phyloP scores from a whole-genome alignment of 2,797 vertebrate species.

The Trematomus bernacchii region DNA sequence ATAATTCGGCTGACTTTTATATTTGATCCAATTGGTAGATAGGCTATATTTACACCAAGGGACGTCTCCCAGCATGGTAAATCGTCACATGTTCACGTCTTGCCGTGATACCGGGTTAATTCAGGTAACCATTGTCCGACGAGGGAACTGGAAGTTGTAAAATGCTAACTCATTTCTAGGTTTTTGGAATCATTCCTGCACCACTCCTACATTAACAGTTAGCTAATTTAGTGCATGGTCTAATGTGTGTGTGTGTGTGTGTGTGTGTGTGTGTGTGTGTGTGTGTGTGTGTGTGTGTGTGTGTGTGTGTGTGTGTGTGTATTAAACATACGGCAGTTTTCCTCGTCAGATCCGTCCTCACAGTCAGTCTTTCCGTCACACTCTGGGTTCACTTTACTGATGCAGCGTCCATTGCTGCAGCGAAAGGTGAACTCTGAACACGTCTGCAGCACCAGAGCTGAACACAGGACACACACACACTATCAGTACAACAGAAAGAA shows the following conservation, averaged over 20 bases:
- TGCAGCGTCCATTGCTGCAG: slow-evolving; percentile 84
- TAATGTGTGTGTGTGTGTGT: background rate
- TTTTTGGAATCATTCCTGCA: too few relatives aligned
- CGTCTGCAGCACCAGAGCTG: slow-evolving; percentile 64
- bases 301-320: background rate
- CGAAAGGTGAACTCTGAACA: slow-evolving; percentile 88
- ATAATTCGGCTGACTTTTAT: too few relatives aligned
- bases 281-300: background rate
- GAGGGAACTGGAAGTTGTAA: too few relatives aligned
- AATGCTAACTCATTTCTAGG: too few relatives aligned
- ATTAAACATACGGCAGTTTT: slow-evolving; percentile 84
- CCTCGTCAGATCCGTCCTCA: slow-evolving; percentile 90
- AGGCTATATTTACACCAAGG: too few relatives aligned
- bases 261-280: background rate
- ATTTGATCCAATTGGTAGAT: too few relatives aligned
- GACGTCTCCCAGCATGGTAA: too few relatives aligned
- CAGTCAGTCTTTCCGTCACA: slow-evolving; percentile 91
- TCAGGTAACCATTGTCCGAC: too few relatives aligned
- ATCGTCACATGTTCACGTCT: too few relatives aligned
- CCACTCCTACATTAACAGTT: too few relatives aligned
- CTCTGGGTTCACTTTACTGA: slow-evolving; percentile 91
- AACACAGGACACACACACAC: background rate
- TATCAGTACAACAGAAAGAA: background rate
- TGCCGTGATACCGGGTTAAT: too few relatives aligned
- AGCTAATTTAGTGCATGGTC: too few relatives aligned